Percentiles rank a stretch among this genome's conserved stretches.
phyloP scores from a whole-genome alignment of 2,888 invertebrate species.

The Mesodorylaimus sp. region DNA sequence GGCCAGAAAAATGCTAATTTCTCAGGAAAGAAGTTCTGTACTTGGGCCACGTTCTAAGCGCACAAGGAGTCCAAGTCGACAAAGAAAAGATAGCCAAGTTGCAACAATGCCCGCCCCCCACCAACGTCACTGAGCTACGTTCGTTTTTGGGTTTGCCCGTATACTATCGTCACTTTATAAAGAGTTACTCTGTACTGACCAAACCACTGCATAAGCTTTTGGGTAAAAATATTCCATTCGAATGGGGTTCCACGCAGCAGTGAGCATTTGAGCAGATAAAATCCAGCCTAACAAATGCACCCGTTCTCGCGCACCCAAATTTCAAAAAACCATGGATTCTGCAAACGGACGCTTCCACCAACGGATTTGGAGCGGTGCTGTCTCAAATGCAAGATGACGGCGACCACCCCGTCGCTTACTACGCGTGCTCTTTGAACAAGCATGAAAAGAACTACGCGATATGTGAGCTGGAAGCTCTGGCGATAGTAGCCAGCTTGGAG shows the following conservation, averaged over 20 bases:
- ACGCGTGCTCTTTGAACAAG: not conserved
- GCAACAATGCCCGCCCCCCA: not conserved
- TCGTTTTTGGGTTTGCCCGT: conserved; percentile 15
- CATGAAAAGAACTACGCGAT: not conserved
- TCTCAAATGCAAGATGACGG: not conserved
- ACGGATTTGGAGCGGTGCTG: not conserved
- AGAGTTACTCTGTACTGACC: conserved; percentile 12
- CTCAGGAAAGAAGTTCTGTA: not conserved
- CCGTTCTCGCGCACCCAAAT: conserved; percentile 11
- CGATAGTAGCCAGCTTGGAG: not conserved
- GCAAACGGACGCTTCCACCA: conserved; percentile 2
- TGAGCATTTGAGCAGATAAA: conserved; percentile 10
- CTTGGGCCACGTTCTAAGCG: conserved; percentile 13
- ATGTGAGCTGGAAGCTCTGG: not conserved
- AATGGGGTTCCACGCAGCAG: conserved; percentile 9
- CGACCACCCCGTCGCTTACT: not conserved
- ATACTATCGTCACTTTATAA: conserved; percentile 12
- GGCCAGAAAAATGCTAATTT: conserved; percentile 13
- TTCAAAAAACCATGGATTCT: not conserved
- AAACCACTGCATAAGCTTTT: conserved; percentile 14
- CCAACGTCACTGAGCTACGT: conserved; percentile 1
- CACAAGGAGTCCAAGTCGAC: conserved; percentile 9
- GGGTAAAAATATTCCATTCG: conserved; percentile 13
- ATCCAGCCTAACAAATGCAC: conserved; percentile 7
- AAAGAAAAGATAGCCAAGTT: conserved; percentile 2